Percentiles rank a stretch among this genome's conserved stretches.
These are phyloP conservation scores for Hippasteria phrygiana DNA, from an alignment of 53 echinoderm and acorn worm genomes.

Conservation along the genomic window DNA sequence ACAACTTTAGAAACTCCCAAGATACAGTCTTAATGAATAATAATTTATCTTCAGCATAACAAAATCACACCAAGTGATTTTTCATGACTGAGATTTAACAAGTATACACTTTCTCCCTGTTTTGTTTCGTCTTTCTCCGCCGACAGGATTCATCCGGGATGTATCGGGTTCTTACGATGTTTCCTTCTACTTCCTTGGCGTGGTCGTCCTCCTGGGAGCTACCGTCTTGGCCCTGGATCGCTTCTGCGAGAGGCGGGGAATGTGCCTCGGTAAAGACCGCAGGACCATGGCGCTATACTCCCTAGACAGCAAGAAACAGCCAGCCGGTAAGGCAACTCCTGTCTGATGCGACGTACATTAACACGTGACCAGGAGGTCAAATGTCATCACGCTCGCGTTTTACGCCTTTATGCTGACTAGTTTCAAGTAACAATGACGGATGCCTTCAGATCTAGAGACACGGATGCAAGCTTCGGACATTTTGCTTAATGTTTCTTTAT, in stretches of 20 bases:
- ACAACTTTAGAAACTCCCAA: no score
- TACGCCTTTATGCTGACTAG: no score
- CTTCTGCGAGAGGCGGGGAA: slow-evolving; percentile 24
- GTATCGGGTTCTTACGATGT: slow-evolving; percentile 32
- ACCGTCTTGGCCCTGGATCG: slow-evolving; percentile 18
- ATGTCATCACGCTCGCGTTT: no score
- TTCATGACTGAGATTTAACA: not conserved
- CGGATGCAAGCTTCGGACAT: no score
- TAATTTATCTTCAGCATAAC: no score
- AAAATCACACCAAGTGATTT: no score
- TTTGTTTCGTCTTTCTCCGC: not conserved
- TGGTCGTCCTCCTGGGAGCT: slow-evolving; percentile 13
- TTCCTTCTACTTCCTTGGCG: slow-evolving; percentile 58
- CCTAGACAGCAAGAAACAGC: not conserved
- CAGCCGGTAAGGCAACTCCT: not conserved
- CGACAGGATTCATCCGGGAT: slow-evolving; percentile 51
- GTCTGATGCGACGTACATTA: not conserved
- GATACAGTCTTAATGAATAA: no score
- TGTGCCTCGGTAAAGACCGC: not conserved
- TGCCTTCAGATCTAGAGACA: no score
- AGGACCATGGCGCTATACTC: not conserved
- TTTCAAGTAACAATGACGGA: no score
- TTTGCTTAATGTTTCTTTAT: no score
- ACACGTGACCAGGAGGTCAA: no score
- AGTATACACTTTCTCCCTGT: not conserved